Conservation (phyloP, 1,140 invertebrate species). For the Caerostris extrusa region DNA sequence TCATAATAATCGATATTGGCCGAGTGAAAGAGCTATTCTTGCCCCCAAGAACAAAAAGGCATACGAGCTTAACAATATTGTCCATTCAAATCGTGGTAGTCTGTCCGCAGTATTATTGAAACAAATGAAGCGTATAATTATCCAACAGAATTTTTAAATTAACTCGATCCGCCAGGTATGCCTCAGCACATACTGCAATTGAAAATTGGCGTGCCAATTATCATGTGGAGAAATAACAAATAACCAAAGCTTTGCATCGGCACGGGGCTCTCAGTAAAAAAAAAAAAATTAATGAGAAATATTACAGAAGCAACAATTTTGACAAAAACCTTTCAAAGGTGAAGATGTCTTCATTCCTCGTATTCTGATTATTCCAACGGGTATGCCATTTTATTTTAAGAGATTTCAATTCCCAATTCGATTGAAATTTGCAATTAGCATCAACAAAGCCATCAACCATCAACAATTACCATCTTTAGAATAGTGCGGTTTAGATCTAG, state of each 20-base stretch:
- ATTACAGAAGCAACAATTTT: constrained; percentile 66
- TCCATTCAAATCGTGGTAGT: too few relatives aligned
- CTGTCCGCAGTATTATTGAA: too few relatives aligned
- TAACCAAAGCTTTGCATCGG: constrained; percentile 73
- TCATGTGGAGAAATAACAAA: constrained; percentile 49
- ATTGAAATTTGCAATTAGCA: constrained; percentile 81
- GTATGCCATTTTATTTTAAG: constrained; percentile 56
- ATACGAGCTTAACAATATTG: too few relatives aligned
- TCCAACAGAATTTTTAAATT: constrained; percentile 81
- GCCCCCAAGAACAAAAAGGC: too few relatives aligned
- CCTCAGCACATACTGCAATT: background rate
- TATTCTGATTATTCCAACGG: constrained; percentile 55
- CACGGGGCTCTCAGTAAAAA: constrained; percentile 80
- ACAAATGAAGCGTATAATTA: constrained; percentile 77
- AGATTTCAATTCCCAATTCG: constrained; percentile 81
- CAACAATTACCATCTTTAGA: constrained; percentile 76
- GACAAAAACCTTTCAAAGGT: constrained; percentile 62
- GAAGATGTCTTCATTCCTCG: constrained; percentile 63
- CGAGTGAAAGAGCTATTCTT: too few relatives aligned
- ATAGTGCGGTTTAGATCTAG: constrained; percentile 73
- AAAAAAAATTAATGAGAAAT: constrained; percentile 39
- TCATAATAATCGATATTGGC: too few relatives aligned
- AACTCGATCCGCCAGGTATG: constrained; percentile 79
- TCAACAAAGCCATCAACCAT: constrained; percentile 79
- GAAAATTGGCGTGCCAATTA: constrained; percentile 76